Evolutionary conservation across 2,797 vertebrate genomes (phyloP), one percentile per base, ranked within the genome.

Genomic region (Anguilla anguilla): DNA sequence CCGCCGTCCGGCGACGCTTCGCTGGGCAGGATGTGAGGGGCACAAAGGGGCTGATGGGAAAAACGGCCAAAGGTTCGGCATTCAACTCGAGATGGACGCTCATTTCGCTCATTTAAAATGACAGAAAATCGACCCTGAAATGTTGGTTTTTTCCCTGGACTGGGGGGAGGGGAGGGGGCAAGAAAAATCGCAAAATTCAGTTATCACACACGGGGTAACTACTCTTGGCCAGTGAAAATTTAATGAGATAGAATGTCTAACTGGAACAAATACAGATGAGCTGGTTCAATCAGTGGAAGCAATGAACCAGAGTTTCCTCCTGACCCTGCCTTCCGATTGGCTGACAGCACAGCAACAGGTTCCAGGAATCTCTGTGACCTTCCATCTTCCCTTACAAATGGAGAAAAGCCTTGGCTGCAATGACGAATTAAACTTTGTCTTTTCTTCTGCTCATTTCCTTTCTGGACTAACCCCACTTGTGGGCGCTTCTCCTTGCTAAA

Each of bases 151-250:
- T 43, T 46, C 55, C 17, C 28, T 86, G 9, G 17, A 25, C 7
- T n/a, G 22, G 6, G 19, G 17, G 46, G 3, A 15, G 35, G 9
- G 57, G 7, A 57, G 46, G 79, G 79, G 19, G 0, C 81, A 28
- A 5, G 55, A 43, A 81, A 77, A 31, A 43, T 15, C 85, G 82
- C 35, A 28, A 83, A 84, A 64, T 22, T 25, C 57, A 83, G 49
- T 6, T 64, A 79, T 82, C 83, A 59, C 72, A 87, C 84, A 88
- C n/a, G 13, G 57, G 55, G 59, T 11, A 64, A 85, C 64, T 74
- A 89, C 22, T 88, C 83, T 82, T 46, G 35, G 86, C 59, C 19
- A 89, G 85, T 92, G 89, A 89, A 90, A 90, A 84, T 84, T n/a
- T 87, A 90, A 86, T 86, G 83, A 87, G 83, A 86, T 83, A 87